Evolutionary conservation across 2,888 invertebrate genomes (phyloP).

Genomic region (Syrista parreyssii): DNA sequence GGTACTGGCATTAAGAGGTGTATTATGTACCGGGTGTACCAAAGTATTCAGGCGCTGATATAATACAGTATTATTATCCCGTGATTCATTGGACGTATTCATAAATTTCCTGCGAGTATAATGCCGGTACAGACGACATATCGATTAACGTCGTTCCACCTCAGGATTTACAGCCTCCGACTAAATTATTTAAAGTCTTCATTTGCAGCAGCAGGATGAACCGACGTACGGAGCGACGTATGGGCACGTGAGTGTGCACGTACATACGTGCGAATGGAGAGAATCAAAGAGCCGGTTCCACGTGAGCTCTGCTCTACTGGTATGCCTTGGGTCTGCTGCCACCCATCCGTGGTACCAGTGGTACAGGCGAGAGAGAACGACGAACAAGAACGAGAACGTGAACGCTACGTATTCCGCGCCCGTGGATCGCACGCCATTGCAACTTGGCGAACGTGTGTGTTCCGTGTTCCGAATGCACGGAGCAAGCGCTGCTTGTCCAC

Average conservation of each 20-base stretch:
- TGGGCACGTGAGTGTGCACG: conserved; percentile 2
- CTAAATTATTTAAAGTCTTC: conserved; percentile 65
- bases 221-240: conserved; percentile 9
- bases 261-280: not conserved
- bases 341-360: not conserved
- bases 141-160: conserved; percentile 60
- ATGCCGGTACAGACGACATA: conserved; percentile 45
- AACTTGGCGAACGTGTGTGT: conserved; percentile 47
- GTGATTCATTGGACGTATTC: conserved; percentile 60
- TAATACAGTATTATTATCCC: conserved; percentile 53
- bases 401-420: conserved; percentile 23
- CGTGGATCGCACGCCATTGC: conserved; percentile 39
- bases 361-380: conserved; percentile 14
- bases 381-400: conserved; percentile 22
- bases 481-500: conserved; percentile 59
- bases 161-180: conserved; percentile 56
- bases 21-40: not conserved
- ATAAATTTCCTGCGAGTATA: conserved; percentile 52
- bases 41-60: not conserved
- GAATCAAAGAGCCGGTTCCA: conserved; percentile 6
- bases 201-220: conserved; percentile 50
- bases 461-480: conserved; percentile 55
- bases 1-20: not conserved
- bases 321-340: not conserved
- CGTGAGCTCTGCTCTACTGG: not conserved